These are phyloP conservation scores for Agrochola macilenta DNA, from an alignment of 2,888 invertebrate species.

Conservation along the genomic window DNA sequence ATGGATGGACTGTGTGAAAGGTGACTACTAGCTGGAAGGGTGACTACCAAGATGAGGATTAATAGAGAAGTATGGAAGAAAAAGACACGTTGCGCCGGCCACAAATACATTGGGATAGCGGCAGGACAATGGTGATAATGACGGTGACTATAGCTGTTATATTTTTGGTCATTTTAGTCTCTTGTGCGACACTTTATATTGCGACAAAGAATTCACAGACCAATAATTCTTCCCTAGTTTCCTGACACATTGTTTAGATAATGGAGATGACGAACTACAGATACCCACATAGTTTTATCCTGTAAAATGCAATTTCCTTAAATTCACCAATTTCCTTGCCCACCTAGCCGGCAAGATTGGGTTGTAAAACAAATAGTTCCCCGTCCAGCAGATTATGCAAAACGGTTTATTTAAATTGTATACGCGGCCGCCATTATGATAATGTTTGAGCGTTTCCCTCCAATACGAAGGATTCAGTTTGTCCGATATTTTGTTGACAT, in stretches of 20 bases:
- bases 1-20: background rate
- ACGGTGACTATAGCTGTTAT: background rate
- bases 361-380: conserved; percentile 43
- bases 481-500: conserved; percentile 40
- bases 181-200: background rate
- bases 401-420: conserved; percentile 73
- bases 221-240: background rate
- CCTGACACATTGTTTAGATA: background rate
- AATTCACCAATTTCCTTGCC: conserved; percentile 11
- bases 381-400: conserved; percentile 68
- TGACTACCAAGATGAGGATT: background rate
- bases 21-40: background rate
- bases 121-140: background rate
- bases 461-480: conserved; percentile 49
- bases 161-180: background rate
- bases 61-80: background rate
- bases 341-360: conserved; percentile 16
- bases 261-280: background rate
- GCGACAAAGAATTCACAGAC: background rate
- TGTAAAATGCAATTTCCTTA: conserved; percentile 7
- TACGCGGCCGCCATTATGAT: conserved; percentile 66
- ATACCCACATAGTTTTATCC: background rate
- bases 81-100: background rate
- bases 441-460: conserved; percentile 63
- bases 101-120: background rate